These are phyloP conservation scores for Plectropomus leopardus DNA, from an alignment of 2,113 vertebrate species.

Conservation along the genomic window DNA sequence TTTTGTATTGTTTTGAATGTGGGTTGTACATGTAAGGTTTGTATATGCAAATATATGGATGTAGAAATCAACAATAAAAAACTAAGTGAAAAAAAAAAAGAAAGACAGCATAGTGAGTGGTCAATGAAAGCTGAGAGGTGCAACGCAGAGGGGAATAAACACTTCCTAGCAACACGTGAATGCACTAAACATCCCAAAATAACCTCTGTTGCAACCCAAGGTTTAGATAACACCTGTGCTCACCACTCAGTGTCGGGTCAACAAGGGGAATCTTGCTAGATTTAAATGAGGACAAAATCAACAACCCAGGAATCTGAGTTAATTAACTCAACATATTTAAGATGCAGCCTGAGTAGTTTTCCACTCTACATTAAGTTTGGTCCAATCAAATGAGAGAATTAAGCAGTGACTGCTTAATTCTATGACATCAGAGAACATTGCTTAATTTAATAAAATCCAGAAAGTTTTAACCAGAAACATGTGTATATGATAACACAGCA, in stretches of 20 bases:
- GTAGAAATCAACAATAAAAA: too few relatives aligned
- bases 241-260: slow-evolving; percentile 39
- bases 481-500: slow-evolving; percentile 14
- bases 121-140: slow-evolving; percentile 58
- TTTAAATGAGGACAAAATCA: slow-evolving; percentile 35
- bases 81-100: slow-evolving; percentile 3
- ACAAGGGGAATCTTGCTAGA: slow-evolving; percentile 19
- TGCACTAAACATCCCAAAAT: slow-evolving; percentile 79
- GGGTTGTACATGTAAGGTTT: too few relatives aligned
- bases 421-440: slow-evolving; percentile 19
- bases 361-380: slow-evolving; percentile 9
- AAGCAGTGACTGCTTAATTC: not conserved
- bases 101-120: slow-evolving; percentile 18
- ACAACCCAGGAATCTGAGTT: slow-evolving; percentile 13
- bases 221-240: slow-evolving; percentile 71
- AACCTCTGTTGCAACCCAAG: slow-evolving; percentile 61
- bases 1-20: too few relatives aligned
- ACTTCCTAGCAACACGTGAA: slow-evolving; percentile 71
- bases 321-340: slow-evolving; percentile 12
- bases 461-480: slow-evolving; percentile 25
- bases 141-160: slow-evolving; percentile 53
- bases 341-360: slow-evolving; percentile 1
- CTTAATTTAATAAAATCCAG: slow-evolving; percentile 11
- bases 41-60: too few relatives aligned
- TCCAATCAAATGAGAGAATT: slow-evolving; percentile 14